Evolutionary conservation across 2,113 vertebrate species (phyloP), one percentile per base, ranked within the genome.

Genomic region (Hippoglossus stenolepis): DNA sequence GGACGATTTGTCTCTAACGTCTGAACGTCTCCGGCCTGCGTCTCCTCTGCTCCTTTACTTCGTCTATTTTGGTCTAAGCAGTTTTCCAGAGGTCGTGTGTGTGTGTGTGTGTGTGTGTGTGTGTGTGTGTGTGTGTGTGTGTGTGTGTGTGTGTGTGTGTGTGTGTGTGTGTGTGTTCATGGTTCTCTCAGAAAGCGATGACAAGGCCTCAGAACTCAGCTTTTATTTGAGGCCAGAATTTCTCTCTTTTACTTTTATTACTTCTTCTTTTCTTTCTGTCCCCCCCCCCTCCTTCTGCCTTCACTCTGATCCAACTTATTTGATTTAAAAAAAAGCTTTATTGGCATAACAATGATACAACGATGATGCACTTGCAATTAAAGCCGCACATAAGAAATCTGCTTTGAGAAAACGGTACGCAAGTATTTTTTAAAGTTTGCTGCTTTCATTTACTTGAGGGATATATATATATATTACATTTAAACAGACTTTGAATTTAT

Each of bases 151-250:
- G 77, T 70, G 56, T 72, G 63, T 73, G 71, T 80, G 80, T 70
- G 61, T 66, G 71, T 69, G 68, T 70, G 45, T 64, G 83, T 75
- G 65, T 76, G 68, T 69, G 38, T 67, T 40, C 23, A 70, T 53
- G 74, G 80, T 89, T 83, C 84, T 89, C 79, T 83, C 77, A 78
- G 70, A 77, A 91, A 79, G 86, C 87, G 89, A 91, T 92, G 91
- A 93, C 89, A 90, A 89, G 85, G 69, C 78, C 71, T 91, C 84
- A 79, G 85, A 90, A 88, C 67, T 82, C 78, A 1, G 57, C 61
- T 86, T 83, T 83, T 79, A 28, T 80, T 81, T 90, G 82, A 75
- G 65, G 65, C 86, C 88, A 91, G 79, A 76, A 87, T 71, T 67
- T 82, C 76, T 73, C 73, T 73, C 67, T 68, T 73, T 80, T 31